phyloP scores from a whole-genome alignment of 2,888 invertebrate species.

The Stenodera caucasica region DNA sequence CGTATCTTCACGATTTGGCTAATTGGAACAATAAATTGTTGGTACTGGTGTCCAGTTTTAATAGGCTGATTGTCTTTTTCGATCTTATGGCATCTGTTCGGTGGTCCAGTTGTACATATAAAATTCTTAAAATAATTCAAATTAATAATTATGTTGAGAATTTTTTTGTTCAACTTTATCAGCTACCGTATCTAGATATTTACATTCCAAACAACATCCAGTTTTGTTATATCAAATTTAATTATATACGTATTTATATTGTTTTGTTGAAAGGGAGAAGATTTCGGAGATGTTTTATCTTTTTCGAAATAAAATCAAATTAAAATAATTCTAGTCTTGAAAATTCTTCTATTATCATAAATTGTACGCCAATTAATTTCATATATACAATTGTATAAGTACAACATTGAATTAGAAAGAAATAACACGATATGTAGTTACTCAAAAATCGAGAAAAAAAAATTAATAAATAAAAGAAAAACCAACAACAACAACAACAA shows the following conservation, averaged over 20 bases:
- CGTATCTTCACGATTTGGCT: constrained; percentile 59
- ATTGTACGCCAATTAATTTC: constrained; percentile 1
- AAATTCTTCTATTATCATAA: not conserved
- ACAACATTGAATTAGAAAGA: too few relatives aligned
- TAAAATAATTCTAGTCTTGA: not conserved
- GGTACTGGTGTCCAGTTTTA: constrained; percentile 56
- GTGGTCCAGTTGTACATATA: constrained; percentile 41
- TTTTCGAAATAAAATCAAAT: not conserved
- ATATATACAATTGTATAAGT: not conserved
- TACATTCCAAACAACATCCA: constrained; percentile 35
- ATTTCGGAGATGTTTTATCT: constrained; percentile 7
- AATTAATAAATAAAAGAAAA: constrained; percentile 1
- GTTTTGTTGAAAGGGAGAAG: constrained; percentile 8
- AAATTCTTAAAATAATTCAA: not conserved
- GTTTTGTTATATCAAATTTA: constrained; percentile 38
- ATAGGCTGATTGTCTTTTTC: constrained; percentile 58
- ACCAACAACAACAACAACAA: constrained; percentile 2
- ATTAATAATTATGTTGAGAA: constrained; percentile 18
- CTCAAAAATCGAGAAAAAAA: not conserved
- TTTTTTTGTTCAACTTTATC: constrained; percentile 36
- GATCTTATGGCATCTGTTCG: constrained; percentile 55
- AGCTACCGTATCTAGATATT: constrained; percentile 39
- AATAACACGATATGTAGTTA: not conserved
- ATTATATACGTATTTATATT: constrained; percentile 31
- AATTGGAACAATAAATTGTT: constrained; percentile 62